Conservation (phyloP, 2,888 invertebrate genomes). For the Cantharis rustica region DNA sequence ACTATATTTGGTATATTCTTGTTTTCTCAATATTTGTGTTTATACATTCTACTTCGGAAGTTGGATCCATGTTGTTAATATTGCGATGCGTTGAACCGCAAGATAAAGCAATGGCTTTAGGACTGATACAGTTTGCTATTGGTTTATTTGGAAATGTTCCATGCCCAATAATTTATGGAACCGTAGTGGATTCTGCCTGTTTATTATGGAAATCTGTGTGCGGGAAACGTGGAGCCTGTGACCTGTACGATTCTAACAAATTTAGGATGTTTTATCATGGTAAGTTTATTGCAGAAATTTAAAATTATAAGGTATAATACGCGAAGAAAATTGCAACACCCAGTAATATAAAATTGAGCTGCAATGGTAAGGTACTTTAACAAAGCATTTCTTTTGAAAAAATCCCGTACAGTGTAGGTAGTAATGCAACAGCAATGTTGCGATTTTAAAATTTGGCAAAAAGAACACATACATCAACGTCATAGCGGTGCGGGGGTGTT, state of each 20-base stretch:
- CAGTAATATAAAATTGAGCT: background rate
- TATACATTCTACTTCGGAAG: slow-evolving; percentile 91
- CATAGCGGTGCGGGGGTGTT: background rate
- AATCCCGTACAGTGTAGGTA: background rate
- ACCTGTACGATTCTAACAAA: slow-evolving; percentile 82
- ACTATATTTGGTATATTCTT: slow-evolving; percentile 79
- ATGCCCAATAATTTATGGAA: slow-evolving; percentile 93
- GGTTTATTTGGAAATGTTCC: slow-evolving; percentile 93
- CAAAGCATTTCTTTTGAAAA: background rate
- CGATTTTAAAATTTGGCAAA: background rate
- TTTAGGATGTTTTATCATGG: slow-evolving; percentile 87
- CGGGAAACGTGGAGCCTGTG: slow-evolving; percentile 82
- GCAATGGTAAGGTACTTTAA: background rate
- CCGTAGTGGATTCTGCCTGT: slow-evolving; percentile 90
- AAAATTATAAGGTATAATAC: background rate
- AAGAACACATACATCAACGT: background rate
- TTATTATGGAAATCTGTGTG: slow-evolving; percentile 84
- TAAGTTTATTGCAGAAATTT: slow-evolving; percentile 48
- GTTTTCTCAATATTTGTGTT: slow-evolving; percentile 88
- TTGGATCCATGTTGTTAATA: slow-evolving; percentile 87
- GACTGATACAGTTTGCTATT: slow-evolving; percentile 91
- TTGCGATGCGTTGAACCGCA: slow-evolving; percentile 88
- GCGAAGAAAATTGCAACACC: background rate
- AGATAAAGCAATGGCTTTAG: slow-evolving; percentile 94
- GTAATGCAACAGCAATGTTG: background rate